These are phyloP conservation scores for Brachyhypopomus gauderio DNA, from an alignment of 2,113 vertebrate species.

Conservation along the genomic window DNA sequence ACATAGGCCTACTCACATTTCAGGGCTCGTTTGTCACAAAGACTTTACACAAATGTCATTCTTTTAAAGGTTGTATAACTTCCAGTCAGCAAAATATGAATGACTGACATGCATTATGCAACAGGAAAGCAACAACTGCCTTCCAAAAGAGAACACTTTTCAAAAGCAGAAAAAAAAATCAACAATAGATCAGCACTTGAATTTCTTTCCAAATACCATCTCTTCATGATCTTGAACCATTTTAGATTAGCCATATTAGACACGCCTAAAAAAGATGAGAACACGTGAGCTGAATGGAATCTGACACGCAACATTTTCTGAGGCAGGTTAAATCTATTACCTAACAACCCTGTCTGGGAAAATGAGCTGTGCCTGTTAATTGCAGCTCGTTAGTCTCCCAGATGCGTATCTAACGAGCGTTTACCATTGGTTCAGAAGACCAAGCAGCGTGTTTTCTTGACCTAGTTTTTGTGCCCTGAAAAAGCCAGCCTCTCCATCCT, in stretches of 20 bases:
- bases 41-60: constrained; percentile 34
- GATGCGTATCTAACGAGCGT: constrained; percentile 26
- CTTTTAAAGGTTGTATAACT: constrained; percentile 28
- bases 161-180: constrained; percentile 16
- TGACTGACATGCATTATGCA: constrained; percentile 41
- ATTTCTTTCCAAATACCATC: background rate
- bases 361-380: constrained; percentile 33
- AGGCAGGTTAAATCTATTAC: constrained; percentile 32
- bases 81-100: constrained; percentile 34
- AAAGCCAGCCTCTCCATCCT: background rate
- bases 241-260: background rate
- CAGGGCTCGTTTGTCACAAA: constrained; percentile 35
- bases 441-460: constrained; percentile 15
- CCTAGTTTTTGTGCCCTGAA: constrained; percentile 10
- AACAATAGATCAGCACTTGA: constrained; percentile 22
- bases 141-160: constrained; percentile 27
- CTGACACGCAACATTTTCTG: background rate
- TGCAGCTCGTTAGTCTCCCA: constrained; percentile 43
- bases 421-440: constrained; percentile 15
- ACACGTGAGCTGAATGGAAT: constrained; percentile 1
- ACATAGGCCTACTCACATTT: constrained; percentile 27
- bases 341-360: constrained; percentile 42
- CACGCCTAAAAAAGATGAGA: background rate
- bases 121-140: constrained; percentile 31
- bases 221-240: constrained; percentile 1